Percentiles rank a stretch among this genome's conserved stretches.
Conservation (phyloP, 2,113 vertebrate species). For the Nestor notabilis region DNA sequence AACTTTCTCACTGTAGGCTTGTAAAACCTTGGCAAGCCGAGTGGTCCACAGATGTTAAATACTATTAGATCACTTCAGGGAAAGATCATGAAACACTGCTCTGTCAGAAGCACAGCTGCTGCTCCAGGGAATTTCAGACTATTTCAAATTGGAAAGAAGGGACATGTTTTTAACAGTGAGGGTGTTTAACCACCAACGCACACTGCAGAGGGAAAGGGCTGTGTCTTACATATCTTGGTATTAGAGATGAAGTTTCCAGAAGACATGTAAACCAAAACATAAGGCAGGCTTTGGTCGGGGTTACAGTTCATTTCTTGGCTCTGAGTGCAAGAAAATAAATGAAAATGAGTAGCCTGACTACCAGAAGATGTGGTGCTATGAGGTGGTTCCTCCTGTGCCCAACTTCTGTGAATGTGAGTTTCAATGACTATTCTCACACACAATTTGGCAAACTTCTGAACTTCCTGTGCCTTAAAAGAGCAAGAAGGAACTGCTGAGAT, state of each 20-base stretch:
- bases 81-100: conserved; percentile 35
- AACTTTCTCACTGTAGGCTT: not conserved
- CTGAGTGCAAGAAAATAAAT: not conserved
- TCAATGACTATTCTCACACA: not conserved
- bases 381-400: not conserved
- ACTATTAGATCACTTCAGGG: conserved; percentile 47
- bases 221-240: not conserved
- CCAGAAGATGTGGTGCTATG: fast-evolving
- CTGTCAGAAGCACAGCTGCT: conserved; percentile 51
- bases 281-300: not conserved
- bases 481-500: not conserved
- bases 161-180: not conserved
- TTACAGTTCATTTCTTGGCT: not conserved
- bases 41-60: conserved; percentile 53
- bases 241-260: not conserved
- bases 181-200: not conserved
- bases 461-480: not conserved
- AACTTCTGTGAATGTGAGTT: not conserved
- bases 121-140: not conserved
- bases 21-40: conserved; percentile 12
- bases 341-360: not conserved
- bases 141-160: not conserved
- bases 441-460: not conserved
- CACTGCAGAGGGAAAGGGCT: not conserved
- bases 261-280: fast-evolving